phyloP scores from a whole-genome alignment of 2,113 vertebrate genomes.

The Corythornis cristatus region DNA sequence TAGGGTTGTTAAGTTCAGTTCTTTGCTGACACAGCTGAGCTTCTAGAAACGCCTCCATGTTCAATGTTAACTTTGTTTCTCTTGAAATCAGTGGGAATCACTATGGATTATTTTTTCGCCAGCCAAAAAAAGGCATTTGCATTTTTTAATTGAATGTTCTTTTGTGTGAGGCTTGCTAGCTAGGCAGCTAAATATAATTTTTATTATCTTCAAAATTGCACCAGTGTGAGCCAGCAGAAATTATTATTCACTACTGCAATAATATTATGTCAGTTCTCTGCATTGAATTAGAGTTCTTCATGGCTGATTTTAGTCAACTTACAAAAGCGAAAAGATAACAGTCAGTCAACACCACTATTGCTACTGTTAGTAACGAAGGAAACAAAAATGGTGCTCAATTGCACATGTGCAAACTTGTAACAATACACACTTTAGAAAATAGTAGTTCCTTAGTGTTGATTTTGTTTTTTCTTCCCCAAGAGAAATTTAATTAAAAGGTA shows the following conservation, averaged over 20 bases:
- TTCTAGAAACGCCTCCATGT: conserved; percentile 16
- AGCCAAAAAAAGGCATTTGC: conserved; percentile 50
- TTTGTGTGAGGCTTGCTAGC: conserved; percentile 49
- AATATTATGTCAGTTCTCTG: conserved; percentile 19
- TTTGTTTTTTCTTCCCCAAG: not conserved
- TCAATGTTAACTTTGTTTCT: conserved; percentile 40
- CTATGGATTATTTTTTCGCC: conserved; percentile 36
- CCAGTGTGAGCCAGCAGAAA: conserved; percentile 14
- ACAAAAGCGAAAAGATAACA: not conserved
- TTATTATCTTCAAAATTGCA: conserved; percentile 53
- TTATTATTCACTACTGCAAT: conserved; percentile 17
- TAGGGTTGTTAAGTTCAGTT: conserved; percentile 32
- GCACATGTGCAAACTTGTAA: not conserved
- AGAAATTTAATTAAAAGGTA: not conserved
- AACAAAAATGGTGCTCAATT: not conserved
- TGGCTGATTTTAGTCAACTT: not conserved
- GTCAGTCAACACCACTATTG: not conserved
- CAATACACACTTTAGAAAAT: not conserved
- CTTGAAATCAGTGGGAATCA: conserved; percentile 48
- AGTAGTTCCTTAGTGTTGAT: not conserved
- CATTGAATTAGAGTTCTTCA: not conserved
- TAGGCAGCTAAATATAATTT: conserved; percentile 54
- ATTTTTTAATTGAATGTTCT: conserved; percentile 56
- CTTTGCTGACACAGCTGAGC: conserved; percentile 34
- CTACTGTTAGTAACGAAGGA: not conserved